Percentiles rank a stretch among this genome's conserved stretches.
These are phyloP conservation scores for Drosophila affinis DNA, from an alignment of 2,888 invertebrate species.

Conservation along the genomic window DNA sequence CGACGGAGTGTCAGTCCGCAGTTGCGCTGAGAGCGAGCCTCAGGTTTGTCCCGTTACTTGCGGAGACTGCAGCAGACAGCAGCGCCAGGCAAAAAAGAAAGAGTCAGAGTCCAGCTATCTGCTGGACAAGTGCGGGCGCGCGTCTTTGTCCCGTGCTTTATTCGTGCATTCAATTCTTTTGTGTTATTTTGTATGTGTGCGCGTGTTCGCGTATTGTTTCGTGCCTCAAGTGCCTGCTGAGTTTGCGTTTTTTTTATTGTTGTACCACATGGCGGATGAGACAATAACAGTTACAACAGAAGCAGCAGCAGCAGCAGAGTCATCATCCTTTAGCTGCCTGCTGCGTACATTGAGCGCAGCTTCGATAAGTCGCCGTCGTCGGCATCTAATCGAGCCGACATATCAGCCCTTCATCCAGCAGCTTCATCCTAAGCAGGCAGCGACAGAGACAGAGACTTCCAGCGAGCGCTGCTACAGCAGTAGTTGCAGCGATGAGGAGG, in stretches of 20 bases:
- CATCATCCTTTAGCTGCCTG: constrained; percentile 42
- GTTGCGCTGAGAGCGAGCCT: constrained; percentile 53
- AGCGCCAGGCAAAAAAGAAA: neutral
- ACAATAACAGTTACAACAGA: constrained; percentile 2
- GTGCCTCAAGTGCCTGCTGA: neutral
- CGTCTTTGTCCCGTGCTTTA: constrained; percentile 11
- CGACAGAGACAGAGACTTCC: constrained; percentile 6
- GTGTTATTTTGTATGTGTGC: constrained; percentile 3
- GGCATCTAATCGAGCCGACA: constrained; percentile 30
- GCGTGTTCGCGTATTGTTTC: neutral
- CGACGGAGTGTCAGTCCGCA: constrained; percentile 47
- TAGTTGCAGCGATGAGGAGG: constrained; percentile 15
- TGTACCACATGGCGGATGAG: constrained; percentile 9
- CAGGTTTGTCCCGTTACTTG: constrained; percentile 23
- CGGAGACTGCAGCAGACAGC: constrained; percentile 5
- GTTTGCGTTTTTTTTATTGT: neutral
- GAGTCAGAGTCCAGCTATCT: constrained; percentile 7
- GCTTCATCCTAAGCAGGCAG: neutral
- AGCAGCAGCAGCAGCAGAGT: constrained; percentile 13
- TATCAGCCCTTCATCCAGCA: constrained; percentile 19
- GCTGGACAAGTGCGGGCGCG: constrained; percentile 29
- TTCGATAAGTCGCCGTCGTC: constrained; percentile 41
- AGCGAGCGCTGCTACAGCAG: constrained; percentile 34
- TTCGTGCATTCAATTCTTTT: neutral
- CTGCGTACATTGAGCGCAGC: constrained; percentile 38